phyloP scores from a whole-genome alignment of 1,140 invertebrate species.

The Sinella curviseta region DNA sequence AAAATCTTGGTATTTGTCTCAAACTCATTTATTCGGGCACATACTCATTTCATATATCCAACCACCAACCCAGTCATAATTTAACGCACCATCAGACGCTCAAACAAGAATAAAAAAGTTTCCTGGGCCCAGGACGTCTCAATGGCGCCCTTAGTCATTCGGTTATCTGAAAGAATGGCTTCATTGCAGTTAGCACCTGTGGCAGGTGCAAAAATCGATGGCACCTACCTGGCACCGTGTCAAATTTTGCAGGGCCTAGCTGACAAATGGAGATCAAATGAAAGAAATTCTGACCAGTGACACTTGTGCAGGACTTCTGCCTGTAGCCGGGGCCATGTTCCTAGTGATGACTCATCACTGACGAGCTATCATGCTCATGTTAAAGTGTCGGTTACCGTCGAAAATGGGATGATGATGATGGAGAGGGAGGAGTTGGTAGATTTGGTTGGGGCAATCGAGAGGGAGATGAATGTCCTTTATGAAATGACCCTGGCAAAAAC shows the following conservation, averaged over 20 bases:
- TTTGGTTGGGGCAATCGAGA: too few relatives aligned
- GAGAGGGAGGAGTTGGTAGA: neutral
- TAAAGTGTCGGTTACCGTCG: neutral
- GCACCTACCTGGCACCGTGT: neutral
- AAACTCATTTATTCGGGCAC: too few relatives aligned
- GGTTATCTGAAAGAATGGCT: neutral
- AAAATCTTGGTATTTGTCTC: too few relatives aligned
- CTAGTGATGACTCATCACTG: neutral
- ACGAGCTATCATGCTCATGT: neutral
- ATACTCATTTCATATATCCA: neutral
- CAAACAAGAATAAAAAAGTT: neutral
- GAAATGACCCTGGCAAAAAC: too few relatives aligned
- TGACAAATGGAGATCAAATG: neutral
- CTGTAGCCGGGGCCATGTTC: too few relatives aligned
- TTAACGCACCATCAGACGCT: too few relatives aligned
- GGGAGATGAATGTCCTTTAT: too few relatives aligned
- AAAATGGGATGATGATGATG: neutral
- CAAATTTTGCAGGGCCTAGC: neutral
- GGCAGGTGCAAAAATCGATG: neutral
- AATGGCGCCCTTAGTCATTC: neutral
- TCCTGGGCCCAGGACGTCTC: neutral
- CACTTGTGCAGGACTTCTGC: neutral
- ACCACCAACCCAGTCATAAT: neutral
- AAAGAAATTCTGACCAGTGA: neutral
- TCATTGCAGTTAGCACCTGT: neutral